Evolutionary conservation across 2,888 invertebrate species (phyloP).

Genomic region (Terebella lapidaria): DNA sequence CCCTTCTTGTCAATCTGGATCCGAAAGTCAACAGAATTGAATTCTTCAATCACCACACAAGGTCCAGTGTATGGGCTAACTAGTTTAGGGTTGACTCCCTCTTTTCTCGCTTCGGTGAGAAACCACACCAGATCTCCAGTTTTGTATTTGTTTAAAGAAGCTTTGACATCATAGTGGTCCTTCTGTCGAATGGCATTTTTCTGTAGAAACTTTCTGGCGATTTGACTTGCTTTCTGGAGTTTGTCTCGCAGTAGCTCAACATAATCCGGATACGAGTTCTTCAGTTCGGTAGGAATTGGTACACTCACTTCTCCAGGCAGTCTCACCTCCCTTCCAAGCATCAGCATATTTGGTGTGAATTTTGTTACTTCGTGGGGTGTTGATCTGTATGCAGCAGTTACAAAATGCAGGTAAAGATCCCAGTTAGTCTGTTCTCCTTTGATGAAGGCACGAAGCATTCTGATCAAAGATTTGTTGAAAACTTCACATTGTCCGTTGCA

Average conservation of each 20-base stretch:
- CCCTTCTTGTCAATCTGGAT: too few relatives aligned
- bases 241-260: not conserved
- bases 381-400: conserved; percentile 20
- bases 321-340: conserved; percentile 22
- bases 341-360: conserved; percentile 22
- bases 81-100: too few relatives aligned
- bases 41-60: too few relatives aligned
- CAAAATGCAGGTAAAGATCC: conserved; percentile 22
- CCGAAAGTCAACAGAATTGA: too few relatives aligned
- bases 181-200: not conserved
- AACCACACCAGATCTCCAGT: not conserved
- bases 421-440: conserved; percentile 22
- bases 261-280: not conserved
- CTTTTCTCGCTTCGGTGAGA: not conserved
- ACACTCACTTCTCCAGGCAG: conserved; percentile 18
- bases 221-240: not conserved
- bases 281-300: not conserved
- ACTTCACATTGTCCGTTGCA: conserved; percentile 20
- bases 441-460: conserved; percentile 20
- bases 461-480: conserved; percentile 17
- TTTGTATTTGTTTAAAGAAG: not conserved
- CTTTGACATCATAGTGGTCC: not conserved
- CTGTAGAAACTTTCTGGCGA: not conserved
- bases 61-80: too few relatives aligned
- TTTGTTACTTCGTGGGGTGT: conserved; percentile 19